phyloP scores from a whole-genome alignment of 37 sponge, comb jelly and placozoan genomes.

The Agelas oroides region DNA sequence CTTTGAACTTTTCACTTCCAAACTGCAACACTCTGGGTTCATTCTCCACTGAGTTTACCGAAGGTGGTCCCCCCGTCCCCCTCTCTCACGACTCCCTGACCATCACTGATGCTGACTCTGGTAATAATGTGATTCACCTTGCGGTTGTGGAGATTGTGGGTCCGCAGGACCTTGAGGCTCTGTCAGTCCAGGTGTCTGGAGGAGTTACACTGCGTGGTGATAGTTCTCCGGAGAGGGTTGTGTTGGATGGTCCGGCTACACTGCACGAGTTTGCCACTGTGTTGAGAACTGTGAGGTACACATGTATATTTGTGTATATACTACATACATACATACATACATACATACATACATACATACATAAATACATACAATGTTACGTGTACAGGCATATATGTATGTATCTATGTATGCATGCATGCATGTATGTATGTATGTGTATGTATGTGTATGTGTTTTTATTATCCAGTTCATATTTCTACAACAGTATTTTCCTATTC shows the following conservation, averaged over 20 bases:
- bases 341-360: no score
- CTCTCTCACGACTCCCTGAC: constrained; percentile 44
- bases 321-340: no score
- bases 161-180: constrained; percentile 23
- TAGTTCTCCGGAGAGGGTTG: neutral
- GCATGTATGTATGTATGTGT: no score
- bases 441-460: no score
- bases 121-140: constrained; percentile 5
- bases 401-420: no score
- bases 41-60: constrained; percentile 43
- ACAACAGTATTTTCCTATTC: no score
- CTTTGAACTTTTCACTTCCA: neutral
- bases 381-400: no score
- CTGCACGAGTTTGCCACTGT: constrained; percentile 32
- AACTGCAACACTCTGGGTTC: constrained; percentile 4
- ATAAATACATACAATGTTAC: no score
- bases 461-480: no score
- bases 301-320: no score
- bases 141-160: constrained; percentile 49
- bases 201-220: neutral
- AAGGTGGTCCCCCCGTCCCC: constrained; percentile 50
- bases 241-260: constrained; percentile 41
- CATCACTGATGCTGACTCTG: constrained; percentile 68
- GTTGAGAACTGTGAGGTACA: constrained; percentile 45
- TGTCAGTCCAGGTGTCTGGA: constrained; percentile 2